These are phyloP conservation scores for Progne subis DNA, from an alignment of 2,113 vertebrate genomes.

Conservation along the genomic window DNA sequence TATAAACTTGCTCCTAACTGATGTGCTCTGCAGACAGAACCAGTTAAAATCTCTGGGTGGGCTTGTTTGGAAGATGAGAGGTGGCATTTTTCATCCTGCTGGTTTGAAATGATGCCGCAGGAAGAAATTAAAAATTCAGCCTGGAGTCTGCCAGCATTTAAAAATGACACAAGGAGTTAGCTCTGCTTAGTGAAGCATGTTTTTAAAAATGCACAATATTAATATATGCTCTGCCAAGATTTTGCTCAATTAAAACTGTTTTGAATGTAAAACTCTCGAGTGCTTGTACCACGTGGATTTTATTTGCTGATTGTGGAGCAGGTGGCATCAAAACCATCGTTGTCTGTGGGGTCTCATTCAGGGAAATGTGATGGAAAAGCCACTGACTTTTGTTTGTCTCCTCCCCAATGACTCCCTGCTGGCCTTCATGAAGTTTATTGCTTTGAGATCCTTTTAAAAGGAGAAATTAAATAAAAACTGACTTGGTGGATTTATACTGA, in stretches of 20 bases:
- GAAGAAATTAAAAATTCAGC: neutral
- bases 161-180: neutral
- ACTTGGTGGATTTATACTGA: neutral
- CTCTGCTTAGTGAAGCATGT: neutral
- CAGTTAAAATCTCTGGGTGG: neutral
- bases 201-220: constrained; percentile 19
- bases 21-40: neutral
- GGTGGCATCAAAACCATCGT: neutral
- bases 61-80: neutral
- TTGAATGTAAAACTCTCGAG: neutral
- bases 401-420: neutral
- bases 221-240: neutral
- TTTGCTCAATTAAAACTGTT: neutral
- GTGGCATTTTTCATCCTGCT: neutral
- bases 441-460: neutral
- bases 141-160: neutral
- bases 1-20: neutral
- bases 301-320: neutral
- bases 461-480: neutral
- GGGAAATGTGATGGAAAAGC: neutral
- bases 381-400: neutral
- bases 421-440: neutral
- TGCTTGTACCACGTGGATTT: neutral
- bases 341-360: neutral
- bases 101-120: neutral